A percentile compares a stretch with the other conserved stretches of the same genome.
Evolutionary conservation across 2,888 invertebrate genomes (phyloP).

Genomic region (Hypomecis atomaria): DNA sequence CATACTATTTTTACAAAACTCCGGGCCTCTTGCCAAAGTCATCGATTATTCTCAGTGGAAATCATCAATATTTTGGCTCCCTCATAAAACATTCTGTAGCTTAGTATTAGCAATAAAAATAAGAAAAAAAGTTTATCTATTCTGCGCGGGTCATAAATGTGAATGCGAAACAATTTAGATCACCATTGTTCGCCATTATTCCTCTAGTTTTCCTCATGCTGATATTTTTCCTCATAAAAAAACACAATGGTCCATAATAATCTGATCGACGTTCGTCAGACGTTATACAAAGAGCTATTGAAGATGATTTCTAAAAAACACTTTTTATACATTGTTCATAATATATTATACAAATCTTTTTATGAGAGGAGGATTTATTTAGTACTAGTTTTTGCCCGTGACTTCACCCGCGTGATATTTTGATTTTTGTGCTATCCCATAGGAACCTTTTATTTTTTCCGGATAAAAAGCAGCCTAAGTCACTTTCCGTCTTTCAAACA

Average conservation of each 20-base stretch:
- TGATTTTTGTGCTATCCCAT: too few species aligned
- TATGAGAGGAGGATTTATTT: too few species aligned
- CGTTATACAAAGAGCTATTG: constrained; percentile 4
- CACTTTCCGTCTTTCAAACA: too few species aligned
- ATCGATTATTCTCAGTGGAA: neutral
- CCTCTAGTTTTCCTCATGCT: constrained; percentile 24
- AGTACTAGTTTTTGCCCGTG: too few species aligned
- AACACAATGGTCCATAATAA: constrained; percentile 28
- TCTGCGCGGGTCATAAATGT: constrained; percentile 21
- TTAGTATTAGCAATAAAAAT: neutral
- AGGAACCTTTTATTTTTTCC: too few species aligned
- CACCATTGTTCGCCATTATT: constrained; percentile 24
- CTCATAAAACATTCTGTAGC: neutral
- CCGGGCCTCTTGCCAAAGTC: too few species aligned
- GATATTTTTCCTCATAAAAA: constrained; percentile 22
- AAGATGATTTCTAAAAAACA: neutral
- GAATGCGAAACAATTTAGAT: constrained; percentile 21
- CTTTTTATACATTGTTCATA: too few species aligned
- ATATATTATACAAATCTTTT: too few species aligned
- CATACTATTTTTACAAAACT: too few species aligned
- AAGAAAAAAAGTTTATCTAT: constrained; percentile 8
- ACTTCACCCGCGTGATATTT: too few species aligned
- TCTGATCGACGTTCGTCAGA: constrained; percentile 20
- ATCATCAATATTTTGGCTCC: neutral
- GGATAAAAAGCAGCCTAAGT: too few species aligned